Percentiles rank a stretch among this genome's conserved stretches.
Conservation (phyloP, 2,888 invertebrate genomes). For the Cephus rjabovi region DNA sequence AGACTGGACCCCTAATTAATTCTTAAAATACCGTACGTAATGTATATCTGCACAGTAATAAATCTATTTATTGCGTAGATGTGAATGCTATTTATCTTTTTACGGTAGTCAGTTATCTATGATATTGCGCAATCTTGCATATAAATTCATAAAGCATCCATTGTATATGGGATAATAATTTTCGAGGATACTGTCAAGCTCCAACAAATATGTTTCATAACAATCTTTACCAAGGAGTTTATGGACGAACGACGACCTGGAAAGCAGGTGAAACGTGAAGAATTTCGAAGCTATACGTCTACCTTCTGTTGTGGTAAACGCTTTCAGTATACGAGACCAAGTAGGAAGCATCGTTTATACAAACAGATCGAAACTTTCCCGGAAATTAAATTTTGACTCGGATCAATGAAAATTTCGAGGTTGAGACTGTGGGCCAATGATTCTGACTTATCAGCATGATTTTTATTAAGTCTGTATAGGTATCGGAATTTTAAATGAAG, state of each 20-base stretch:
- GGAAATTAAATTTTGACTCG: not conserved
- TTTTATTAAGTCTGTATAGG: not conserved
- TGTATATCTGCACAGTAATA: not conserved
- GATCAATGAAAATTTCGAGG: not conserved
- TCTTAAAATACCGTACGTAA: not conserved
- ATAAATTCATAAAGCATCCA: not conserved
- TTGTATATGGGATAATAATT: not conserved
- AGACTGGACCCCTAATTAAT: not conserved
- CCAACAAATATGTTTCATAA: conserved; percentile 47
- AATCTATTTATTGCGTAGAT: not conserved
- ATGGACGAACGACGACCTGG: conserved; percentile 44
- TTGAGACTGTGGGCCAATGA: not conserved
- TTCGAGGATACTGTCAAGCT: conserved; percentile 3
- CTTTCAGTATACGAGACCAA: not conserved
- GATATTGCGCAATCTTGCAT: not conserved
- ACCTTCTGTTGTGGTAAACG: not conserved
- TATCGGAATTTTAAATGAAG: not conserved
- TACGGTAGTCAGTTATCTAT: not conserved
- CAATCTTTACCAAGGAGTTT: conserved; percentile 38
- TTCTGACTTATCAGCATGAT: not conserved
- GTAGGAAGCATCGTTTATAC: not conserved
- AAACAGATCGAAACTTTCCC: not conserved
- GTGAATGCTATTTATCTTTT: not conserved
- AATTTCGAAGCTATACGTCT: conserved; percentile 28
- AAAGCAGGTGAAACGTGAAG: conserved; percentile 49